Conservation (phyloP, 2,797 vertebrate species). For the Decapterus maruadsi region DNA sequence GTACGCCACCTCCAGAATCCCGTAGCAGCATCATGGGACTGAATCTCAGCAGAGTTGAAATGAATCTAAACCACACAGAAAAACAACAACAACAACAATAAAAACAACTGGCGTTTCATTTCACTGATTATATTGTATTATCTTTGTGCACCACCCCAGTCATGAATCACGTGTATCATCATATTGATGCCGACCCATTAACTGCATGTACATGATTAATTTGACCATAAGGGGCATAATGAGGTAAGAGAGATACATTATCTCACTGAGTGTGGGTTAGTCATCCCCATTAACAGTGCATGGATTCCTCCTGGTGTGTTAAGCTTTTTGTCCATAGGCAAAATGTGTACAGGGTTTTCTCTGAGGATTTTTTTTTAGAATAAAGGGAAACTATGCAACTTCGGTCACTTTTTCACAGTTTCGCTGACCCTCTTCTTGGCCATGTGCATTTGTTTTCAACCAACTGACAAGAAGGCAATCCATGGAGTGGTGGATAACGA, state of each 20-base stretch:
- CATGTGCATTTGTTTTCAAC: too few relatives aligned
- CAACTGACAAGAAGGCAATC: too few relatives aligned
- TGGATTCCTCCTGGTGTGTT: background rate
- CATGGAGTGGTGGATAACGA: too few relatives aligned
- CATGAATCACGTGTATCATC: background rate
- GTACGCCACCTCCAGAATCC: conserved; percentile 9
- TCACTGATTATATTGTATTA: background rate
- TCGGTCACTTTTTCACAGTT: too few relatives aligned
- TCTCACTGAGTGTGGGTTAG: background rate
- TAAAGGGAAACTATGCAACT: background rate
- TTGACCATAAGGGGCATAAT: background rate
- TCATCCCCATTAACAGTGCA: background rate
- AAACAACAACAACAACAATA: background rate
- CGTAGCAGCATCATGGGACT: background rate
- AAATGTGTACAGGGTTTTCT: background rate
- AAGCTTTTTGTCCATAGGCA: background rate
- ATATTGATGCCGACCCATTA: background rate
- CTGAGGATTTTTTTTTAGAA: background rate
- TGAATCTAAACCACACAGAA: background rate
- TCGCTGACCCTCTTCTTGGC: too few relatives aligned
- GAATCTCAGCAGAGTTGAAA: background rate
- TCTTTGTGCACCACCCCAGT: background rate
- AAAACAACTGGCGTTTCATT: conserved; percentile 1
- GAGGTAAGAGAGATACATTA: background rate
- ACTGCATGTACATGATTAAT: background rate